Evolutionary conservation across 2,113 vertebrate species (phyloP), one percentile per base, ranked within the genome.

Genomic region (Miniopterus natalensis): DNA sequence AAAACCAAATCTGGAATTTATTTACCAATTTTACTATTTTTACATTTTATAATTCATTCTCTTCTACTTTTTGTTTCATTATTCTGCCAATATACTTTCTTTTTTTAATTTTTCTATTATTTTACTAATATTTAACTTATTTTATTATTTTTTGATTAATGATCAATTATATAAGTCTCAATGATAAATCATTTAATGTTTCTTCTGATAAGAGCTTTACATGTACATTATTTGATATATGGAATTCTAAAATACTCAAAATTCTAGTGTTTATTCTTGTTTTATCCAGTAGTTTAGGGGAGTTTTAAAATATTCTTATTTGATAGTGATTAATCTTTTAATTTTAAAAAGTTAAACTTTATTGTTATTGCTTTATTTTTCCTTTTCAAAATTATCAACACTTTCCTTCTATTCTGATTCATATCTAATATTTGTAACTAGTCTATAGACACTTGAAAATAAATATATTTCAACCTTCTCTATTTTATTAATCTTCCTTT

Each of bases 401-500:
- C 31, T 84, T 81, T 36, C 4, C 10, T 53, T 88, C 4, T 94
- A 21, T 49, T 6, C 5, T n/a, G 78, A 65, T n/a, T 42, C 5
- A 36, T 6, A 31, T 47, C 78, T 88, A 49, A 55, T 55, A 70
- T 66, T 74, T 90, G 25, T 31, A 73, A 51, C 6, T 65, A 29
- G 65, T 49, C 31, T 15, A 77, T 61, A 45, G 36, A 66, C 9
- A 88, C 29, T 59, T 78, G n/a, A 73, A 87, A 90, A 81, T 23
- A 27, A 87, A 45, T 17, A 36, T 29, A 47, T 74, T 94, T 80
- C 31, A 81, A 47, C 10, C 21, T 15, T 92, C 53, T 12, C 8
- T 84, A 11, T 68, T 81, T 51, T 74, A 63, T 75, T 90, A 90
- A 49, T 96, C 27, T 57, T 74, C 21, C 4, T 70, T 81, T 92